Evolutionary conservation across 2,113 vertebrate species (phyloP), one percentile per base, ranked within the genome.

Genomic region (Crotalus viridis): DNA sequence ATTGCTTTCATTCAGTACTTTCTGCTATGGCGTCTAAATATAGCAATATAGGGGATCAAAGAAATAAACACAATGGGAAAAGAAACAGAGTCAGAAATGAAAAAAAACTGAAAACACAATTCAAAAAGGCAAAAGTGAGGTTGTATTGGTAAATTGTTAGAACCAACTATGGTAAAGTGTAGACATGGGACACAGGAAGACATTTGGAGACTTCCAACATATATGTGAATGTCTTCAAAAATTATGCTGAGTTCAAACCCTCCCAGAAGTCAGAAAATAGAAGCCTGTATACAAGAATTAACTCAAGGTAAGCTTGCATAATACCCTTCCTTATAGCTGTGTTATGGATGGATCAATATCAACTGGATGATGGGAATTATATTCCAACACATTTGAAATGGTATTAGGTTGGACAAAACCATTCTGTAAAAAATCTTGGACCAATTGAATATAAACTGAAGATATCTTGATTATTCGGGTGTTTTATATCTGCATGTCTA

Each of bases 1-100:
- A 92, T 94, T 94, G 21, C 88, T 90, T 90, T 87, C 81, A 94
- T 22, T 89, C 91, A 90, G 91, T 85, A 74, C 81, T 90, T 94
- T 87, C 91, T 92, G 51, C 57, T 10, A 43, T 26, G 56, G 59
- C 81, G 87, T 57, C 88, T 74, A 90, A 69, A 85, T n/a, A 39
- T 33, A 61, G 69, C 21, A 89, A 88, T 26, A 56, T 2, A 81
- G 56, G 10, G 39, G 51, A 86, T 26, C 52, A 69, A 87, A 87
- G 81, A 90, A 92, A 90, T 69, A 92, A 92, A 94, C 87, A 56
- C 21, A 55, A n/a, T 43, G 33, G 74, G 19, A 43, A 81, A 81
- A 81, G 74, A 43, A 39, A 39, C 17, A n/a, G 74, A 91, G 3
- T 54, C 19, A 15, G 10, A 88, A 39, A 55, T 61, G 43, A 46